Evolutionary conservation across 2,113 vertebrate species (phyloP), one percentile per base, ranked within the genome.

Genomic region (Spilogale gracilis): DNA sequence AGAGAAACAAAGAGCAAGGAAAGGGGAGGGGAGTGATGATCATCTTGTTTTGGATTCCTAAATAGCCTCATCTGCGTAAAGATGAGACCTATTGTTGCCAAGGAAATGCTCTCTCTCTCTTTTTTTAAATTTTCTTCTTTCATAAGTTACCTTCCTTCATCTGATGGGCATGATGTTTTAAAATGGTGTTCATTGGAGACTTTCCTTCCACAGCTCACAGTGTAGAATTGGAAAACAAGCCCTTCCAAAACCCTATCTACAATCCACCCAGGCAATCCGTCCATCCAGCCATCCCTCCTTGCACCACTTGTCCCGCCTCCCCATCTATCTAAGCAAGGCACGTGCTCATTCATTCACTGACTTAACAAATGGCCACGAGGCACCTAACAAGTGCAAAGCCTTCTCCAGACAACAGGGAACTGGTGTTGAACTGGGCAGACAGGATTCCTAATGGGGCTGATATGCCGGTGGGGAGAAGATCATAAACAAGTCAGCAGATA

Each of bases 131-230:
- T 38, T 65, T 86, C 50, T 86, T 65, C 32, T 88, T 78, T 84
- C 0, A 3, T 38, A 16, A 25, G 23, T 4, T 30, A 20, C 14
- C 58, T 86, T 67, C 4, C 63, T 89, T 84, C 78, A 23, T 32
- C 52, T 92, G 52, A 48, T 30, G 60, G 60, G 38, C 71, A 54
- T 60, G 21, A 0, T 58, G 43, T 85, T 84, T 91, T 13, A 48
- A 94, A 82, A n/a, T 63, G 84, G 17, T 69, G 91, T 95, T 73
- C 30, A 54, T 0, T n/a, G 27, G 65, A 84, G 80, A 82, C 14
- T 54, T 86, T 89, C 52, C 38, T 78, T 81, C 82, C 87, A 27
- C 25, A 14, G 38, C 43, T 93, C 54, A 93, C 32, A 17, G 45
- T n/a, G 58, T 87, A 38, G 69, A 52, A 16, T 10, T 67, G 23